Percentiles rank a stretch among this genome's conserved stretches.
Evolutionary conservation across 30 jellyfish, hydroid and myxozoan species (phyloP).

Genomic region (Aurelia sp.): DNA sequence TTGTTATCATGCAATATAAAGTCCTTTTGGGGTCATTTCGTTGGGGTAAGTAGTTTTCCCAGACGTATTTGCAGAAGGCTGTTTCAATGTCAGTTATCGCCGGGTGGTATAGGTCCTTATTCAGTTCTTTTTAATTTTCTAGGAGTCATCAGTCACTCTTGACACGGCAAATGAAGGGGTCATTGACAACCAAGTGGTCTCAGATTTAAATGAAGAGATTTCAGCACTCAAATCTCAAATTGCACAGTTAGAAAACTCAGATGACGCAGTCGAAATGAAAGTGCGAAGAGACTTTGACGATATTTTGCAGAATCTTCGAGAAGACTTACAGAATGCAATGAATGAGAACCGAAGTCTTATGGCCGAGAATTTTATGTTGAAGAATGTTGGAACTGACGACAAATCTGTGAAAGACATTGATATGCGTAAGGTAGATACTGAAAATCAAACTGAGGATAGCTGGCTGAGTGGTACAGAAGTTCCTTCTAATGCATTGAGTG

Average conservation of each 20-base stretch:
- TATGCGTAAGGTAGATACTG: background rate
- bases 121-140: background rate
- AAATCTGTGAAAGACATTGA: background rate
- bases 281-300: slow-evolving; percentile 75
- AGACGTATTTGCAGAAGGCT: too few species aligned
- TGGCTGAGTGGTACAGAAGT: background rate
- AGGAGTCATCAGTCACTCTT: background rate
- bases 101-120: background rate
- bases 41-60: too few species aligned
- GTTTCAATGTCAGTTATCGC: too few species aligned
- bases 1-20: too few species aligned
- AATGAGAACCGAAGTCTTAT: slow-evolving; percentile 65
- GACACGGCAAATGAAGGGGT: background rate
- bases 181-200: background rate
- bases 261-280: background rate
- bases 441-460: background rate
- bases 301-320: slow-evolving; percentile 77
- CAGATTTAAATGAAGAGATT: slow-evolving; percentile 20
- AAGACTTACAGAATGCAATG: slow-evolving; percentile 75
- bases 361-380: slow-evolving; percentile 79
- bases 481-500: background rate
- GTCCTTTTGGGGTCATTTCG: too few species aligned
- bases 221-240: slow-evolving; percentile 18
- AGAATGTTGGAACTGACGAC: slow-evolving; percentile 22
- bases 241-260: background rate